These are phyloP conservation scores for Halcyon senegalensis DNA, from an alignment of 2,113 vertebrate species.

Conservation along the genomic window DNA sequence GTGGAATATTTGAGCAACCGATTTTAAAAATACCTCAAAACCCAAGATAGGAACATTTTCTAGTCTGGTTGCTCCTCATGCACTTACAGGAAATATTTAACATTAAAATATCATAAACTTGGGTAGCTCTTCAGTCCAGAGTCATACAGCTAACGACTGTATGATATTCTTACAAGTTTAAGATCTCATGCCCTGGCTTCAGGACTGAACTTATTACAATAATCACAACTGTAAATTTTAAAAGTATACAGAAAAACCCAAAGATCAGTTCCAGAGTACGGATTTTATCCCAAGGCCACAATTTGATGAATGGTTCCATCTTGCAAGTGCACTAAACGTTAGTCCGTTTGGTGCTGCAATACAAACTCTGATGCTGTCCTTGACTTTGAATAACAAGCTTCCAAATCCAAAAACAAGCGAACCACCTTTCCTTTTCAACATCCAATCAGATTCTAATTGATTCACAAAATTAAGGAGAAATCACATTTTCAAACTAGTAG, in stretches of 20 bases:
- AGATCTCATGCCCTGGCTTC: background rate
- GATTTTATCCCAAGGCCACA: constrained; percentile 69
- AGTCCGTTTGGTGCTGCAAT: constrained; percentile 60
- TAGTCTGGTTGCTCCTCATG: background rate
- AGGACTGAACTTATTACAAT: constrained; percentile 5
- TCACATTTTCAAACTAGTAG: background rate
- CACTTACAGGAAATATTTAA: constrained; percentile 14
- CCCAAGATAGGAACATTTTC: background rate
- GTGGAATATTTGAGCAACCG: background rate
- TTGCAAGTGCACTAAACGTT: constrained; percentile 45
- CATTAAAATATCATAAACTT: constrained; percentile 27
- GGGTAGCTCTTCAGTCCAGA: constrained; percentile 10
- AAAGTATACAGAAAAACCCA: constrained; percentile 35
- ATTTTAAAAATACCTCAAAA: constrained; percentile 8
- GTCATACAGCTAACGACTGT: background rate
- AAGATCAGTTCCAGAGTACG: background rate
- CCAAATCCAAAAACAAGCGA: background rate
- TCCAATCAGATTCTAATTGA: background rate
- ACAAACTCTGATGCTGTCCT: constrained; percentile 43
- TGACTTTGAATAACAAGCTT: background rate
- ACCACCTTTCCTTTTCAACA: background rate
- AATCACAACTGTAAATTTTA: constrained; percentile 6
- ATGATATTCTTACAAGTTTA: background rate
- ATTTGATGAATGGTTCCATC: constrained; percentile 38
- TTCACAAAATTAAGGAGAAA: background rate